These are phyloP conservation scores for Smutsia temminckii DNA, from an alignment of 2,797 vertebrate species.

Conservation along the genomic window DNA sequence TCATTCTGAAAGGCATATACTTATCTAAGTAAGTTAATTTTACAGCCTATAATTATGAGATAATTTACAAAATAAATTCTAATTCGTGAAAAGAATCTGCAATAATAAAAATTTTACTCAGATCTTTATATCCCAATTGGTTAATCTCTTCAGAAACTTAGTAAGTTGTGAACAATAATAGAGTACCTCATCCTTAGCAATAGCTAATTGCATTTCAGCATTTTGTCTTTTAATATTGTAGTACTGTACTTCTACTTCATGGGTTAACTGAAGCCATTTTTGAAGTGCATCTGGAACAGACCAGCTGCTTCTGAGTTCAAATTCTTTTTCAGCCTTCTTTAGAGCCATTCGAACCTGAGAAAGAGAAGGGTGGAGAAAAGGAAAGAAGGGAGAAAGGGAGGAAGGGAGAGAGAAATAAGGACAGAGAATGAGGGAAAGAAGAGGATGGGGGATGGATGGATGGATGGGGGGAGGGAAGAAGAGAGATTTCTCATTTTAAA, in stretches of 20 bases:
- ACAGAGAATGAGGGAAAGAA: neutral
- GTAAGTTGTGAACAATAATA: neutral
- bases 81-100: constrained; percentile 33
- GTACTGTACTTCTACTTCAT: constrained; percentile 99
- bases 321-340: constrained; percentile 97
- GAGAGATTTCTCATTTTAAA: neutral
- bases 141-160: neutral
- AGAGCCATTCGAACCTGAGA: constrained; percentile 96
- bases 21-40: constrained; percentile 40
- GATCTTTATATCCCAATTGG: neutral
- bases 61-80: constrained; percentile 12
- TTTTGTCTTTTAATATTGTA: constrained; percentile 99
- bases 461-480: neutral
- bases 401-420: neutral
- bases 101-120: constrained; percentile 29
- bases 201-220: constrained; percentile 94
- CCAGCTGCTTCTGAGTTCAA: constrained; percentile 95
- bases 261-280: constrained; percentile 98
- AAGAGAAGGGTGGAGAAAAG: neutral
- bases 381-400: neutral
- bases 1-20: constrained; percentile 47
- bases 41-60: neutral
- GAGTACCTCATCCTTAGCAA: constrained; percentile 97
- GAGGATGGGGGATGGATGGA: neutral
- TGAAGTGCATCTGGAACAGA: constrained; percentile 97